Evolutionary conservation across 2,888 invertebrate species (phyloP).

Genomic region (Pediacus dermestoides): DNA sequence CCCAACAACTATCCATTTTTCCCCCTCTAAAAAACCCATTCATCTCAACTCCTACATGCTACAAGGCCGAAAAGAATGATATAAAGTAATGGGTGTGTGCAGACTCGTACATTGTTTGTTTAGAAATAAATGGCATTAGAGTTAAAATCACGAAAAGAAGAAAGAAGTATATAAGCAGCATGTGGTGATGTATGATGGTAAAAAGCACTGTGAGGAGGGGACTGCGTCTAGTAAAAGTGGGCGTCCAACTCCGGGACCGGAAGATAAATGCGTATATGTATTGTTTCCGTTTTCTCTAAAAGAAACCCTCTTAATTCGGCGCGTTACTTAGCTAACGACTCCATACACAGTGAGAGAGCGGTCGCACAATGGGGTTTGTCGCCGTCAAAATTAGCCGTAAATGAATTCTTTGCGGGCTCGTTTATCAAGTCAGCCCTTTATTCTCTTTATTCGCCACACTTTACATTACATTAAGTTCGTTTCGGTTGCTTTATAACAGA

Average conservation of each 20-base stretch:
- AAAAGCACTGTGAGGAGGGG: slow-evolving; percentile 21
- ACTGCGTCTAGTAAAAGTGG: slow-evolving; percentile 3
- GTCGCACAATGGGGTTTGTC: slow-evolving; percentile 45
- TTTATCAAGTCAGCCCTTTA: slow-evolving; percentile 42
- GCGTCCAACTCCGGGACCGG: slow-evolving; percentile 28
- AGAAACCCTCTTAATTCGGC: slow-evolving; percentile 51
- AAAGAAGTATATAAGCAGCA: slow-evolving; percentile 25
- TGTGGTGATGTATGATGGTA: slow-evolving; percentile 34
- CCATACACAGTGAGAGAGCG: slow-evolving; percentile 38
- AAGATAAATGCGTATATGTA: slow-evolving; percentile 52
- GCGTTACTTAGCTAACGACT: slow-evolving; percentile 51
- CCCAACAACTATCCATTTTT: neutral
- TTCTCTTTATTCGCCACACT: slow-evolving; percentile 42
- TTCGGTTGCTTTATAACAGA: slow-evolving; percentile 31
- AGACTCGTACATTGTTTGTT: slow-evolving; percentile 31
- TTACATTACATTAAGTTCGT: slow-evolving; percentile 40
- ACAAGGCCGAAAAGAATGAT: no score
- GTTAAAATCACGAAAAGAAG: slow-evolving; percentile 15
- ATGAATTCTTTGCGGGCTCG: slow-evolving; percentile 46
- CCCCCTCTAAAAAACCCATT: slow-evolving; percentile 14
- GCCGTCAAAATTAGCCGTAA: slow-evolving; percentile 48
- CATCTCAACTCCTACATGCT: no score
- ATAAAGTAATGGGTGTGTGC: slow-evolving; percentile 18
- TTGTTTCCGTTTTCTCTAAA: slow-evolving; percentile 50
- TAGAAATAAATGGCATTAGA: slow-evolving; percentile 28